Evolutionary conservation across 2,888 invertebrate species (phyloP), one percentile per base, ranked within the genome.

Genomic region (Thumatha senex): DNA sequence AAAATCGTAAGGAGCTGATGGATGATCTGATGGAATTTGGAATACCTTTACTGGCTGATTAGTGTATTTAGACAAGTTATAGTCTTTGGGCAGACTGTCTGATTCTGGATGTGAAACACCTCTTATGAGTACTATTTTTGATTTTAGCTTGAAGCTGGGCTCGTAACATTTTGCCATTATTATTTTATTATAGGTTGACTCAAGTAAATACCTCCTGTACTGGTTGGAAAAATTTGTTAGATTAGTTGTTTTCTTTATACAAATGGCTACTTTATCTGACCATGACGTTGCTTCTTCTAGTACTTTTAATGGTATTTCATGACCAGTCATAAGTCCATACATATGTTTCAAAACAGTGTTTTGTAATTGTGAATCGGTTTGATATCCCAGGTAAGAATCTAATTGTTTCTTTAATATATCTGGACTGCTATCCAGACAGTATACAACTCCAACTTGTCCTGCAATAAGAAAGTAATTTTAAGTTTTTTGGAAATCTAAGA

Each of bases 341-440:
- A 78, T 58, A 40, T 81, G 74, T 40, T 64, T 50, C 2, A 79
- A 48, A 9, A 80, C 52, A 10, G 40, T 35, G 31, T 73, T 72
- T 58, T 78, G 74, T 0, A 82, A 56, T 44, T 77, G 58, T 11
- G 51, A 46, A 12, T 74, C 65, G 4, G 68, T 62, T 36, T 72
- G 35, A 8, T 69, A 56, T 0, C 80, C 79, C 30, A 80, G 50
- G 50, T 76, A 62, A 2, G 73, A 62, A n/a, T 75, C 60, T 2
- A 83, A 48, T 46, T 78, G 80, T 15, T 51, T 54, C 40, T 57
- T 66, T 46, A 81, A 54, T 41, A 68, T 72, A 54, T 79, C 81
- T 13, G 84, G 82, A 55, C 84, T 83, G 56, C 81, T 78, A 46
- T 82, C 81, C 53, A 82, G 64, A 53, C 82, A 82, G 44, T 68